Conservation (phyloP, 2,113 vertebrate species). For the Elachura formosa region DNA sequence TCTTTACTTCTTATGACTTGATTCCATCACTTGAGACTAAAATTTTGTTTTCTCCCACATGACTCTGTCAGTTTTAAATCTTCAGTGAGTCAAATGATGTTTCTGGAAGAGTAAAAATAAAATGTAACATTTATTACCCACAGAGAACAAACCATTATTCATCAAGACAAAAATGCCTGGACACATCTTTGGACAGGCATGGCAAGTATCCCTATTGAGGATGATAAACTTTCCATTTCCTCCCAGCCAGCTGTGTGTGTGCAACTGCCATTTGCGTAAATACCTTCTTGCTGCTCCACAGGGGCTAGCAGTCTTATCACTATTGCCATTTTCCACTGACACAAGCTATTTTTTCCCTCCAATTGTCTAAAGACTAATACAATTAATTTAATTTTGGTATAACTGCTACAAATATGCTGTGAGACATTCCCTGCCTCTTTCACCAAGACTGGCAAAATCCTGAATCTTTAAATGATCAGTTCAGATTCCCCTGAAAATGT, state of each 20-base stretch:
- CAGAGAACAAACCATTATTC: background rate
- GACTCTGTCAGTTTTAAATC: background rate
- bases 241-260: background rate
- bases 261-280: background rate
- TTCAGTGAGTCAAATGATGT: background rate
- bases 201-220: background rate
- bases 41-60: background rate
- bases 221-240: background rate
- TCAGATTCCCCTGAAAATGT: background rate
- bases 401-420: background rate
- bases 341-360: background rate
- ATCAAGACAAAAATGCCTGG: background rate
- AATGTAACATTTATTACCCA: background rate
- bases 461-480: background rate
- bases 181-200: background rate
- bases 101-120: slow-evolving; percentile 53
- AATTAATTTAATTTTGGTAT: background rate
- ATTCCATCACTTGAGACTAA: background rate
- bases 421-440: background rate
- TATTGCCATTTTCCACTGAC: background rate
- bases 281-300: background rate
- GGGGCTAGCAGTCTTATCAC: background rate
- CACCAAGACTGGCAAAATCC: background rate
- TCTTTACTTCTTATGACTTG: background rate
- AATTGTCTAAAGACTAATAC: background rate